Conservation (phyloP, 2,888 invertebrate genomes). For the Agriopis leucophaearia region DNA sequence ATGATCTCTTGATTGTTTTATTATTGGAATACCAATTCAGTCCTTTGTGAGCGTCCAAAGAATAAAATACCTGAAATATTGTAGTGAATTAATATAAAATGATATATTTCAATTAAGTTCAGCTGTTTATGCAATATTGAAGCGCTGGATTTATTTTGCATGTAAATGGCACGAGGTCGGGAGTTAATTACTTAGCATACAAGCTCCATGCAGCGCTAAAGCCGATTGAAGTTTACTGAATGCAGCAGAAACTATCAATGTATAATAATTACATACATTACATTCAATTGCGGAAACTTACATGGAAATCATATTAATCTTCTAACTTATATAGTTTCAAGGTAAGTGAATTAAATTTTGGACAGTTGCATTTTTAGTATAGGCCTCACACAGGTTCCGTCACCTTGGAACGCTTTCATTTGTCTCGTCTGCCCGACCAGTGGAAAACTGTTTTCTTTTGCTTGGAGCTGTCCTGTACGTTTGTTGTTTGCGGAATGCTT, state of each 20-base stretch:
- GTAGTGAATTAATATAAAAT: background rate
- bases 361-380: no score
- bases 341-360: no score
- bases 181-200: constrained; percentile 14
- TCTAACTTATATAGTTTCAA: no score
- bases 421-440: no score
- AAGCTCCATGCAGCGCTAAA: background rate
- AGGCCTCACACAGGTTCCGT: no score
- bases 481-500: no score
- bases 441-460: no score
- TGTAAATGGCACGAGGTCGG: constrained; percentile 11
- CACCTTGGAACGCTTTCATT: no score
- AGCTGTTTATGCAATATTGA: constrained; percentile 1
- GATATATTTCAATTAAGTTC: constrained; percentile 2
- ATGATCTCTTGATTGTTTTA: background rate
- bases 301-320: background rate
- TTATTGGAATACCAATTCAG: background rate
- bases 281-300: background rate
- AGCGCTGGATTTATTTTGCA: constrained; percentile 8
- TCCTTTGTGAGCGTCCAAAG: background rate
- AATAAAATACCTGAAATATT: background rate
- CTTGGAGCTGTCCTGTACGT: no score
- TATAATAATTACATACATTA: background rate
- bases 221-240: constrained; percentile 3
- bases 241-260: background rate